A percentile compares a stretch with the other conserved stretches of the same genome.
These are phyloP conservation scores for Cataglyphis cursor DNA, from an alignment of 2,888 invertebrate genomes.

Conservation along the genomic window DNA sequence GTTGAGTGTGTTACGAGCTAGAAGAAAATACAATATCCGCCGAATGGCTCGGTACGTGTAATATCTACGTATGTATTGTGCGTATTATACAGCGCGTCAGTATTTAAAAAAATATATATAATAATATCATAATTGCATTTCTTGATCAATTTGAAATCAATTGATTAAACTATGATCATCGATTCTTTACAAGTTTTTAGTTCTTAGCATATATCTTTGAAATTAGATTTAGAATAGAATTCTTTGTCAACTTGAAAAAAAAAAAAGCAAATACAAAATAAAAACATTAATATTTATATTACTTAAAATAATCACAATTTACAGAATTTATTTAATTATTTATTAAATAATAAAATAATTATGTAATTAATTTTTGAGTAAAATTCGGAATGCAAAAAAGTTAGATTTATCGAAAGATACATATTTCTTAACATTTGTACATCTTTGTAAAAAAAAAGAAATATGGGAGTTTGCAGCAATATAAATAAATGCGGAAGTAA, in stretches of 20 bases:
- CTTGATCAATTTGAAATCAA: neutral
- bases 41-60: slow-evolving; percentile 68
- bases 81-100: neutral
- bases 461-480: neutral
- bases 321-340: neutral
- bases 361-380: neutral
- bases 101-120: neutral
- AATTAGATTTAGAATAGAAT: neutral
- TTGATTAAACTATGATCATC: neutral
- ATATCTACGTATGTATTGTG: neutral
- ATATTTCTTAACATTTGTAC: neutral
- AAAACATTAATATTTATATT: neutral
- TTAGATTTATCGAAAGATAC: neutral
- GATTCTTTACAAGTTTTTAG: neutral
- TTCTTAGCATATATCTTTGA: neutral
- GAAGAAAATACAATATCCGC: slow-evolving; percentile 46
- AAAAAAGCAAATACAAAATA: neutral
- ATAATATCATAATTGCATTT: neutral
- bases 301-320: neutral
- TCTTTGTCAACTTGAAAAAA: neutral
- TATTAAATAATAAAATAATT: slow-evolving; percentile 14
- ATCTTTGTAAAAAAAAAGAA: neutral
- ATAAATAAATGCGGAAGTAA: neutral
- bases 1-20: slow-evolving; percentile 49
- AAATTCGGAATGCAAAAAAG: neutral